Evolutionary conservation across 2,888 invertebrate genomes (phyloP), one percentile per base, ranked within the genome.

Genomic region (Lasioglossum villosulum): DNA sequence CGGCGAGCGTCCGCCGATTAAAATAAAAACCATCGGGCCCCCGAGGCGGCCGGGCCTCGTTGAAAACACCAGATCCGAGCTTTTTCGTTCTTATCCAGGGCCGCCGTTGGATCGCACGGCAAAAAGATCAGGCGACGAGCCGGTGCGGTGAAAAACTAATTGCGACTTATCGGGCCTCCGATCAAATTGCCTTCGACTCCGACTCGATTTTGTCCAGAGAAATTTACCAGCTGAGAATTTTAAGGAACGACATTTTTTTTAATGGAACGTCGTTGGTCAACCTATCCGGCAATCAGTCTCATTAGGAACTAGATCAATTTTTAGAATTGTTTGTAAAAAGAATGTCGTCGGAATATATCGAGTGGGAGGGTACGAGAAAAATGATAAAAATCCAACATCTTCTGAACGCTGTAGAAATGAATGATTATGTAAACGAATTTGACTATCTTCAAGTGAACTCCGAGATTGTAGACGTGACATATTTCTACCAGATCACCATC

Each of bases 121-220:
- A 84, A 84, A 84, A 83, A 83, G 10, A 23, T 8, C 48, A 23
- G n/a, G 78, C 59, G 84, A 75, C 84, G 42, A 63, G 39, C 34
- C 34, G 42, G 19, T 14, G 48, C 12, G 72, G 5, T 66, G 45
- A 70, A 80, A 78, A 86, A 80, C 73, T 84, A 86, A 86, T 86
- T 84, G 85, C 83, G n/a, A 80, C 77, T 73, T 80, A 84, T 84
- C 79, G 70, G 23, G 63, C 39, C 10, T 73, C 74, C 80, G 75
- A 80, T 85, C 52, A 72, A 72, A 76, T 80, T 85, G 48, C 70
- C 80, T 73, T 42, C 14, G 52, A 30, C n/a, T 78, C 66, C 75
- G 30, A n/a, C 66, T n/a, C 19, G 23, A 30, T 19, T 23, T 6
- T 34, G 10, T 19, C 2, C 1, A 27, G 4, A 27, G 59, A n/a